Base-by-base conservation (phyloP, 2,797 vertebrate species). In the Emys orbicularis region DNA sequence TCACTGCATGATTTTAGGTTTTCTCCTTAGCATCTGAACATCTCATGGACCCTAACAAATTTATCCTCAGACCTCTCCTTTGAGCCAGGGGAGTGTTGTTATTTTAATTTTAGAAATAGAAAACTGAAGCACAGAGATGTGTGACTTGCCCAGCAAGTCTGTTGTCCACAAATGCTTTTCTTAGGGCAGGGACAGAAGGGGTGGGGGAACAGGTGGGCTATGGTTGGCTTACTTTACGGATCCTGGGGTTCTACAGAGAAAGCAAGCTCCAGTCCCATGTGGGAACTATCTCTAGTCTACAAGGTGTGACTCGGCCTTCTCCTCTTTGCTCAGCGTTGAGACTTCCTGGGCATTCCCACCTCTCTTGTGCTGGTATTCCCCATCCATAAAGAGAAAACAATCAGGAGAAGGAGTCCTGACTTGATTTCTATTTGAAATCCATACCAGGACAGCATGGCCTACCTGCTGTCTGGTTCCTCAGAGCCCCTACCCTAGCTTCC, bases 381-480 rank as follows among this genome's bases (percentile, higher is more conserved):
- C 61, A n/a, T 68, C 19, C n/a, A 37, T 18, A 37, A 68, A 86
- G 79, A 52, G 10, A 87, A 90, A 88, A 89, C 87, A 72, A 31
- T n/a, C 0, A 82, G 80, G 5, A 87, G 41, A 53, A 77, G 92
- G 88, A 91, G 80, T 44, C 16, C 18, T 92, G 93, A 15, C 23
- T 94, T 87, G 91, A 86, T 81, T 21, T 18, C 18, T 88, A 47
- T 79, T 94, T 92, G 81, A 65, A 87, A 94, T 56, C 37, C 23
- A 12, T 37, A 88, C 87, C 91, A 92, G 84, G 83, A 94, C 94
- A 68, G 15, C 92, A 94, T 37, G 37, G 31, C 16, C 50, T 16
- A 84, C 50, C 0, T 10, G 41, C 37, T 52, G 81, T 89, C 19
- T 81, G n/a, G 3, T 8, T 47, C 5, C 4, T 88, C 86, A 54